Evolutionary conservation across 2,113 vertebrate species (phyloP), one percentile per base, ranked within the genome.

Genomic region (Quiscalus mexicanus): DNA sequence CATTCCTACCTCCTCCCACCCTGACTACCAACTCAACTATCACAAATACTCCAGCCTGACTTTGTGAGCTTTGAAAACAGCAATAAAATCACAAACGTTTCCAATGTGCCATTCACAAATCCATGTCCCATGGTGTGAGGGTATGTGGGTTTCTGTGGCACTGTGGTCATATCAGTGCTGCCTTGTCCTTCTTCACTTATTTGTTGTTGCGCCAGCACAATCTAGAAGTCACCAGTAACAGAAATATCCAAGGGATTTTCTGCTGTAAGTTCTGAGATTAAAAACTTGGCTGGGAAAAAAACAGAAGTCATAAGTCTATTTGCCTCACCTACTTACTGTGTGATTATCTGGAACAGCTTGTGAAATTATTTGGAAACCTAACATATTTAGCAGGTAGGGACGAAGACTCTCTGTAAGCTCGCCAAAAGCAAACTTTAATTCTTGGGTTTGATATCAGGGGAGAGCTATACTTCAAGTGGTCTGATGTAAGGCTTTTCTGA

Each of bases 241-340:
- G 79, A 93, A 96, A 95, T 16, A 84, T 59, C 85, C 76, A 84
- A 92, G n/a, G 23, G 83, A 89, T 95, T 96, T 96, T 93, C 71
- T 87, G 73, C 79, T 94, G 35, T 64, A 87, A 69, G 58, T 89
- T 96, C 53, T 89, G 76, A 94, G 58, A 90, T 62, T 2, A 78
- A 84, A 92, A 90, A 37, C 35, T 95, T 94, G 94, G 76, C 88
- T 3, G 5, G 45, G 65, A 76, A 88, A 91, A 63, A 89, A 47
- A 11, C 63, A 89, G 77, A 94, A 96, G 67, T 85, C 77, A 13
- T 88, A 96, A 95, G 56, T 90, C 93, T 90, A 89, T 97, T 97
- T 92, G 93, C 85, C 87, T 96, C 90, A 95, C 91, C 80, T 94
- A 89, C 95, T 96, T 96, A 96, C 85, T 68, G 49, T 30, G 42